Conservation (phyloP, 2,797 vertebrate genomes). For the Todus mexicanus region DNA sequence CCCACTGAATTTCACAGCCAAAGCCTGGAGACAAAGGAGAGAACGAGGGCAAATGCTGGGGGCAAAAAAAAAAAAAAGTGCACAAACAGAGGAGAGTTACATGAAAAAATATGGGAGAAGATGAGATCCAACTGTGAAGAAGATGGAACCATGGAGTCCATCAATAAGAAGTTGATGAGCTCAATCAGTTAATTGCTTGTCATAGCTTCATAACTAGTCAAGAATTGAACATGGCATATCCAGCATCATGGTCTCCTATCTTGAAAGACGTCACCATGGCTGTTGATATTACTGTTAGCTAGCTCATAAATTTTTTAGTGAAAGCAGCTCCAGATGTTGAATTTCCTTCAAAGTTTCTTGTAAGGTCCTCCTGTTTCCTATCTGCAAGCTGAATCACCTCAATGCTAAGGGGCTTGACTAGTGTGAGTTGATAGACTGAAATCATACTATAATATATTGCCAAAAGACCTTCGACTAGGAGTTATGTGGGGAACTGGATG, state of each 20-base stretch:
- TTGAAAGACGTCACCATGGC: background rate
- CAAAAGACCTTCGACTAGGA: background rate
- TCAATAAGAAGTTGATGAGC: background rate
- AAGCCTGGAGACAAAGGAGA: background rate
- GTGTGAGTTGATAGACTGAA: background rate
- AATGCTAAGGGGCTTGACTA: background rate
- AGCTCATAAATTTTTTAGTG: background rate
- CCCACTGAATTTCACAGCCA: background rate
- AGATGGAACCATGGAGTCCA: background rate
- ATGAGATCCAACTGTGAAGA: background rate
- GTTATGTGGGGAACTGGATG: background rate
- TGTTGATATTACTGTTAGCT: background rate
- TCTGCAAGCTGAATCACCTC: background rate
- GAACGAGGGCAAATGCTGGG: no score
- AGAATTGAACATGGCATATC: background rate
- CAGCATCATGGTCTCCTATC: background rate
- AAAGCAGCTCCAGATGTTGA: background rate
- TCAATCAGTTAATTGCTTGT: background rate
- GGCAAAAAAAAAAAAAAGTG: rapidly evolving
- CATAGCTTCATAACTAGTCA: background rate
- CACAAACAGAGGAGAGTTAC: background rate
- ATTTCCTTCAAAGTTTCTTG: background rate
- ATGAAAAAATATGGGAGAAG: background rate
- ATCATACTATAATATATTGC: background rate
- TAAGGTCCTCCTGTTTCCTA: background rate